Evolutionary conservation across 2,888 invertebrate species (phyloP), one percentile per base, ranked within the genome.

Genomic region (Herminia tarsipennalis): DNA sequence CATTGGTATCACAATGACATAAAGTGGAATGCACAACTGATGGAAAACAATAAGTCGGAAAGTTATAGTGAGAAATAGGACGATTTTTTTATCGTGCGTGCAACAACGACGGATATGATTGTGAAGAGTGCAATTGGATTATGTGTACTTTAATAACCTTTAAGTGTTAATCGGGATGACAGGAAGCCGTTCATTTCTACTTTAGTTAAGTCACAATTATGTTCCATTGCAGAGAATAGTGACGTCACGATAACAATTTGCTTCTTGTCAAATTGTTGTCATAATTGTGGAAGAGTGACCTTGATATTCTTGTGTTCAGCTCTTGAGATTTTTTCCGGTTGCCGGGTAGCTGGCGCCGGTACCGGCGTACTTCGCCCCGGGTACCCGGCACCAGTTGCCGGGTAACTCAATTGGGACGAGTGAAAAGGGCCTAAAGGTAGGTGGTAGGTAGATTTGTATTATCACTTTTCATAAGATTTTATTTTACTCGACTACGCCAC

Each of bases 1-100:
- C n/a, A n/a, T n/a, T 45, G 56, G 38, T 29, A 41, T 47, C 33
- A 46, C 36, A 33, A 40, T 35, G 48, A 64, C 52, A 57, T 60
- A 8, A 34, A 59, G 47, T 46, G 57, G 49, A 56, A 66, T 47
- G 53, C 38, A 38, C 56, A 69, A 52, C 40, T 24, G 36, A 46
- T 25, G 12, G 27, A 38, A 65, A 57, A 88, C 84, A 88, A 87
- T 88, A 76, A 77, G 66, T 64, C 81, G 88, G 87, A 88, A 88
- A 86, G 81, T 74, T 66, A 60, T 42, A 62, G 60, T 87, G 88
- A 63, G 88, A 89, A 88, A 72, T 81, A 56, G 86, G 69, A 52
- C 86, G 78, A 36, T 56, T 83, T 84, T 82, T 87, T 87, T 72
- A 63, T 64, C 29, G 25, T 28, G 40, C 29, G 17, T 41, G 48